phyloP scores from a whole-genome alignment of 2,888 invertebrate species.

The Machimus atricapillus region DNA sequence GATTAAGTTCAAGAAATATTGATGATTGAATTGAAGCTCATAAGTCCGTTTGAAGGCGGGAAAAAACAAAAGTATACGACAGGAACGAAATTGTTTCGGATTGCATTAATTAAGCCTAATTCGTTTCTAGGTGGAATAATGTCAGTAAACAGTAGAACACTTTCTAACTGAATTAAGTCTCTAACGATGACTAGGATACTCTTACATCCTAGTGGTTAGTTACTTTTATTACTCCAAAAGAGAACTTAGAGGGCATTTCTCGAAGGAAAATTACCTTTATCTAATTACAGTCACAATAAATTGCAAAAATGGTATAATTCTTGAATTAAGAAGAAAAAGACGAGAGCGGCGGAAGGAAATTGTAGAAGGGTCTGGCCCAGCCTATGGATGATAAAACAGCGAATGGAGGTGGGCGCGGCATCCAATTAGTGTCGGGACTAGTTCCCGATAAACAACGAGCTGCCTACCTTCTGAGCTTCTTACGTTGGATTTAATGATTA shows the following conservation, averaged over 20 bases:
- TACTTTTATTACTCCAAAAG: background rate
- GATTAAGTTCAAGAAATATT: background rate
- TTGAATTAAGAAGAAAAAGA: slow-evolving; percentile 3
- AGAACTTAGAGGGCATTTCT: background rate
- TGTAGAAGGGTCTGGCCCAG: background rate
- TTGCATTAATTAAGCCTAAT: background rate
- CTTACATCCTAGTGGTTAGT: background rate
- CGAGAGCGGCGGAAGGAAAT: background rate
- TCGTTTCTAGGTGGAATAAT: background rate
- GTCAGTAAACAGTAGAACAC: background rate
- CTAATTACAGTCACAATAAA: slow-evolving; percentile 14
- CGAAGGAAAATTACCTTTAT: background rate
- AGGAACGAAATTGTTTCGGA: background rate
- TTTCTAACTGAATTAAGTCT: background rate
- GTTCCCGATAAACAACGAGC: slow-evolving; percentile 17
- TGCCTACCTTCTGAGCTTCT: slow-evolving; percentile 16
- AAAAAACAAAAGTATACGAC: background rate
- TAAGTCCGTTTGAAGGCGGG: background rate
- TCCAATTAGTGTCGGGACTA: slow-evolving; percentile 22
- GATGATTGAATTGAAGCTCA: background rate
- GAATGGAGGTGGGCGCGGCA: background rate
- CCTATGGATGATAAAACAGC: slow-evolving; percentile 9
- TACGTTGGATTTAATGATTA: slow-evolving; percentile 27
- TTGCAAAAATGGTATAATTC: slow-evolving; percentile 4
- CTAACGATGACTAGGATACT: background rate